Evolutionary conservation across 2,113 vertebrate species (phyloP).

Genomic region (Nyctibius bracteatus): DNA sequence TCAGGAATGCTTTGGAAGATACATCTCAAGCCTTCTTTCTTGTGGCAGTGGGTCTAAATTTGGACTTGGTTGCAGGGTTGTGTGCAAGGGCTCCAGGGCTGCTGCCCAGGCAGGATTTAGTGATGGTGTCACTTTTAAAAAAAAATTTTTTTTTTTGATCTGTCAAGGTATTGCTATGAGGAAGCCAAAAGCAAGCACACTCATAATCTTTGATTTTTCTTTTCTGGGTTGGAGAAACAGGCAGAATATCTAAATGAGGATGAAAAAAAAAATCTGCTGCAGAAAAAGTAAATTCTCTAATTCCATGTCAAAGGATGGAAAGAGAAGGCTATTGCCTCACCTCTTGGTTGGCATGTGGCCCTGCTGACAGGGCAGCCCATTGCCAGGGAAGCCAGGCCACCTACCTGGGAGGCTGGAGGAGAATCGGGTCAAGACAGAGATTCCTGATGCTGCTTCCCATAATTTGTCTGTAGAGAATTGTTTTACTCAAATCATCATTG

Average conservation of each 20-base stretch:
- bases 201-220: background rate
- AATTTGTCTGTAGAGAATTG: background rate
- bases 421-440: background rate
- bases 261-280: background rate
- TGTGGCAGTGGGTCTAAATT: background rate
- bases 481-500: background rate
- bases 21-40: background rate
- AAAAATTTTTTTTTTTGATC: background rate
- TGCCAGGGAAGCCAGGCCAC: background rate
- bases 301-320: background rate
- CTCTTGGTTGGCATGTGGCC: background rate
- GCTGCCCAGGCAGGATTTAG: background rate
- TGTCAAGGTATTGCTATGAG: background rate
- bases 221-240: background rate
- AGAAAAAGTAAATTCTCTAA: background rate
- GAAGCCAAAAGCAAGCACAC: background rate
- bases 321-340: background rate
- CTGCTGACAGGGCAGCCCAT: background rate
- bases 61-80: background rate
- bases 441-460: background rate
- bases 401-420: background rate
- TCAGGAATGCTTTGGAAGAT: background rate
- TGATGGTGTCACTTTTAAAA: background rate
- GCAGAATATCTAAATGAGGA: background rate
- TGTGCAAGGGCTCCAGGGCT: background rate